Percentiles rank a stretch among this genome's conserved stretches.
phyloP scores from a whole-genome alignment of 2,797 vertebrate genomes.

The Craterocephalus amniculus region DNA sequence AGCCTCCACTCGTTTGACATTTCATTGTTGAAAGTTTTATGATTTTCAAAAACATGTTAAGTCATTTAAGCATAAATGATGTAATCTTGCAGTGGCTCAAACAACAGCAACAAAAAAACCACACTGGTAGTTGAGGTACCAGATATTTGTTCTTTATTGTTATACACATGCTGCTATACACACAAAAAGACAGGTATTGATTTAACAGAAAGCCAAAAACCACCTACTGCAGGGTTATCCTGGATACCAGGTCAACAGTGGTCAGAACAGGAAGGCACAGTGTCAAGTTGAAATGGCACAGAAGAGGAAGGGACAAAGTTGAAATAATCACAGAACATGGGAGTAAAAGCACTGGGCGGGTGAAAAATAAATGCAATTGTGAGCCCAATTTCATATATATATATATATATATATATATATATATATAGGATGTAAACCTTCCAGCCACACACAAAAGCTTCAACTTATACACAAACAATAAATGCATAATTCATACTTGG shows the following conservation, averaged over 20 bases:
- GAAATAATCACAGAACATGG: constrained; percentile 47
- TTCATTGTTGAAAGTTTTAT: too few relatives aligned
- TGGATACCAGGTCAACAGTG: constrained; percentile 84
- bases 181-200: constrained; percentile 58
- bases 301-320: constrained; percentile 37
- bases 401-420: constrained; percentile 33
- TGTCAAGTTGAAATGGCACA: constrained; percentile 80
- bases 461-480: constrained; percentile 41
- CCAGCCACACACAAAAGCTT: constrained; percentile 36
- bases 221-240: constrained; percentile 75
- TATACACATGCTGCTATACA: constrained; percentile 81
- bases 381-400: constrained; percentile 26
- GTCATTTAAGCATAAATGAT: background rate
- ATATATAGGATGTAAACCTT: constrained; percentile 57
- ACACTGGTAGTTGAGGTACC: constrained; percentile 22
- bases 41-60: background rate
- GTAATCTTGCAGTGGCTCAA: background rate
- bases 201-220: constrained; percentile 74
- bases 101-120: background rate
- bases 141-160: constrained; percentile 78
- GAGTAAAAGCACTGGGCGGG: constrained; percentile 46
- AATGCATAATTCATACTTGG: constrained; percentile 65
- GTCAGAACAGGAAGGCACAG: constrained; percentile 82
- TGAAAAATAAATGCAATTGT: constrained; percentile 71
- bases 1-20: background rate